Conservation (phyloP, 2,797 vertebrate species). For the Parambassis ranga region DNA sequence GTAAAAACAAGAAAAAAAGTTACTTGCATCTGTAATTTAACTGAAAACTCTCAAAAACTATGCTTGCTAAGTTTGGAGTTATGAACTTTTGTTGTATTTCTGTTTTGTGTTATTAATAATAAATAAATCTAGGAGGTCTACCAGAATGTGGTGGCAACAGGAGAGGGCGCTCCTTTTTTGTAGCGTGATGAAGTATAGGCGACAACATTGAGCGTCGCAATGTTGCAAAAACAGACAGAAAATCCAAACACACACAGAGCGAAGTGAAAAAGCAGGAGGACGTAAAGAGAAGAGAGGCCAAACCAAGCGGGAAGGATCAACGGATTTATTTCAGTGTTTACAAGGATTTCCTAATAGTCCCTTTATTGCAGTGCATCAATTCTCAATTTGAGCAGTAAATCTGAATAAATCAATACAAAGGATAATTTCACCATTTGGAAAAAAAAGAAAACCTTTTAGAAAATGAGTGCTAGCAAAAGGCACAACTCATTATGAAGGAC, state of each 20-base stretch:
- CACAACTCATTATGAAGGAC: conserved; percentile 49
- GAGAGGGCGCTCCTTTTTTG: no score
- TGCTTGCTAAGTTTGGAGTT: no score
- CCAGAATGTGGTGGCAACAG: no score
- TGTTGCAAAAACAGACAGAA: not conserved
- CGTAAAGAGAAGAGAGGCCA: conserved; percentile 6
- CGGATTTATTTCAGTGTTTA: conserved; percentile 82
- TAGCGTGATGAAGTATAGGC: no score
- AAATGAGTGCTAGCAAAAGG: conserved; percentile 59
- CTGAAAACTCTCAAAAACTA: no score
- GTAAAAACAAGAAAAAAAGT: no score
- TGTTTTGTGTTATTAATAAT: no score
- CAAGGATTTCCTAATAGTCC: conserved; percentile 75
- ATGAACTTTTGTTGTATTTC: no score
- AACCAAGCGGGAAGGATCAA: conserved; percentile 35
- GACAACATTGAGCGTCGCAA: no score
- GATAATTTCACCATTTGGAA: not conserved
- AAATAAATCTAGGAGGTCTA: no score
- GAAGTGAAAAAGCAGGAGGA: not conserved
- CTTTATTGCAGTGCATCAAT: conserved; percentile 73
- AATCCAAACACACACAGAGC: not conserved
- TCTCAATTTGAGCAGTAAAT: conserved; percentile 42
- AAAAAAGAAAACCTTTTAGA: not conserved
- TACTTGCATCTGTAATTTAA: no score
- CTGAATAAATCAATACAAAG: not conserved